phyloP scores from a whole-genome alignment of 2,113 vertebrate species.

The Pollachius pollachius region DNA sequence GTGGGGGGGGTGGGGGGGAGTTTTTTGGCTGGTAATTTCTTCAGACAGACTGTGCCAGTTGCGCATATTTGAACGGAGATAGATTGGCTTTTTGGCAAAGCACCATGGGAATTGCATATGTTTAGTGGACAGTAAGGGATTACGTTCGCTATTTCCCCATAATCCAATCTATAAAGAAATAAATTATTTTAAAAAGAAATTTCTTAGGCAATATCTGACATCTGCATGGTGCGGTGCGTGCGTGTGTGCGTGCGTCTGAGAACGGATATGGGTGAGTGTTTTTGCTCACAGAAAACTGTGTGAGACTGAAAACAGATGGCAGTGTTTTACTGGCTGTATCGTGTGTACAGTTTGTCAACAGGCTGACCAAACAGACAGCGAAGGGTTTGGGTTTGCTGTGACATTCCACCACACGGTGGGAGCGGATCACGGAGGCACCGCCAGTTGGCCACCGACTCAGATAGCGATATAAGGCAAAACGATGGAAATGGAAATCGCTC shows the following conservation, averaged over 20 bases:
- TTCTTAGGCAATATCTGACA: constrained; percentile 40
- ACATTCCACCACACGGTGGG: constrained; percentile 62
- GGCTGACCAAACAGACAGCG: constrained; percentile 67
- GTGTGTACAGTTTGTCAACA: constrained; percentile 69
- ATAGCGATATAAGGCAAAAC: not conserved
- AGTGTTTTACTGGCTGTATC: constrained; percentile 59
- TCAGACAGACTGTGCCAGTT: too few species aligned
- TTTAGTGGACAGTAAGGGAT: too few species aligned
- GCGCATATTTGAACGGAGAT: too few species aligned
- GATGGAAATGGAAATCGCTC: too few species aligned
- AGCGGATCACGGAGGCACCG: too few species aligned
- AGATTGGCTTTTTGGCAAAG: too few species aligned
- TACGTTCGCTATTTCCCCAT: too few species aligned
- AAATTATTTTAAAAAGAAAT: constrained; percentile 12
- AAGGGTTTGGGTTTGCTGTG: constrained; percentile 64
- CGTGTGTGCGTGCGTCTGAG: constrained; percentile 17
- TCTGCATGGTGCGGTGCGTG: constrained; percentile 38
- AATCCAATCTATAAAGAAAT: constrained; percentile 27
- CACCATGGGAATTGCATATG: too few species aligned
- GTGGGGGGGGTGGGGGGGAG: constrained; percentile 37
- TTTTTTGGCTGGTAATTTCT: too few species aligned
- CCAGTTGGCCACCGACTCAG: not conserved
- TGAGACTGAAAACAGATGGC: constrained; percentile 54
- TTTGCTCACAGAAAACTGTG: constrained; percentile 9
- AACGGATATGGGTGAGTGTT: not conserved